Conservation (phyloP, 2,797 vertebrate species). For the Mormyrops boulengeri region DNA sequence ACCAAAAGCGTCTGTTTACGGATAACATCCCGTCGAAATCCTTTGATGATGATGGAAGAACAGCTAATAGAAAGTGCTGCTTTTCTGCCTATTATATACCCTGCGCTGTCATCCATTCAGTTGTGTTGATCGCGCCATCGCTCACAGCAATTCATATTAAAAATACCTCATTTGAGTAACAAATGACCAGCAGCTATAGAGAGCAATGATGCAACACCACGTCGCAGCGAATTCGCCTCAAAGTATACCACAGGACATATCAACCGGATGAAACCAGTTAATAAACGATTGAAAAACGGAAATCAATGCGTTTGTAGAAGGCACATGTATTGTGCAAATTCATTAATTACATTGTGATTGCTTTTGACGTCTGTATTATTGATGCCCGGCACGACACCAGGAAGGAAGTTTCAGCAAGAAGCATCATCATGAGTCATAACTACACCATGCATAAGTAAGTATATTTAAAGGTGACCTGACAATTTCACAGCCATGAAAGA, state of each 20-base stretch:
- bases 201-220: background rate
- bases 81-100: background rate
- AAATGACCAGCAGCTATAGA: background rate
- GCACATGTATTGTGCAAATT: background rate
- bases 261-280: conserved; percentile 1
- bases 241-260: background rate
- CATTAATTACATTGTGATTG: background rate
- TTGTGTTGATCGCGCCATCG: background rate
- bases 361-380: background rate
- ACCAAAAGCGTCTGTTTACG: background rate
- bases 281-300: background rate
- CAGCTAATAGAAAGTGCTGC: background rate
- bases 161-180: background rate
- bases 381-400: background rate
- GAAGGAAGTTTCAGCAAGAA: conserved; percentile 3
- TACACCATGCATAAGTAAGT: background rate
- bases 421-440: conserved; percentile 1
- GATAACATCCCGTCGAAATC: background rate
- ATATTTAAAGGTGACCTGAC: background rate
- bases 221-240: background rate
- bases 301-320: background rate
- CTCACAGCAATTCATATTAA: background rate
- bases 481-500: background rate
- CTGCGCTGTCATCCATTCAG: background rate
- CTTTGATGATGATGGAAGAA: background rate